Evolutionary conservation across 2,888 invertebrate species (phyloP).

Genomic region (Cephus pulcher): DNA sequence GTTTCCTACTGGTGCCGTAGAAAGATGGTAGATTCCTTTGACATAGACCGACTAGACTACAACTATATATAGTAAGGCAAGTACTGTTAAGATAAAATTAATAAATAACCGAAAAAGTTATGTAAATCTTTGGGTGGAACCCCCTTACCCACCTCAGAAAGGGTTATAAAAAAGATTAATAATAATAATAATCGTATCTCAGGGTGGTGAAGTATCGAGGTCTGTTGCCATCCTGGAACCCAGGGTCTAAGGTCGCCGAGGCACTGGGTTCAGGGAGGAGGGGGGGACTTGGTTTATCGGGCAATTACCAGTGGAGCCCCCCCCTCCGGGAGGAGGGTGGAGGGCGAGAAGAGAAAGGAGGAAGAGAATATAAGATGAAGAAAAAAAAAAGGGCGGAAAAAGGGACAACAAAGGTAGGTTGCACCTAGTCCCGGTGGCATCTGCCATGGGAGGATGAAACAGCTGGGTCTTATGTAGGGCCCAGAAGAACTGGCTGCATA

Average conservation of each 20-base stretch:
- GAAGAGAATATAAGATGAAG: slow-evolving; percentile 13
- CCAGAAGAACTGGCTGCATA: background rate
- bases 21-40: background rate
- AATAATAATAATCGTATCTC: background rate
- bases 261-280: background rate
- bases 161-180: background rate
- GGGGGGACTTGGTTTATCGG: slow-evolving; percentile 44
- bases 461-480: background rate
- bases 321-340: background rate
- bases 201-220: background rate
- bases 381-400: slow-evolving; percentile 13
- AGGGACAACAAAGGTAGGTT: slow-evolving; percentile 27
- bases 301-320: slow-evolving; percentile 38
- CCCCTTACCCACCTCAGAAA: no score
- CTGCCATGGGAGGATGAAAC: slow-evolving; percentile 31
- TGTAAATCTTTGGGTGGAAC: rapidly evolving
- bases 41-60: background rate
- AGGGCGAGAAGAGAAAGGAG: slow-evolving; percentile 26
- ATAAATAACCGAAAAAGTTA: background rate
- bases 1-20: background rate
- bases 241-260: background rate
- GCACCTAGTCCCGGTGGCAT: slow-evolving; percentile 50
- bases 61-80: background rate
- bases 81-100: background rate
- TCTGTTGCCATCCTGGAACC: background rate